These are phyloP conservation scores for Arremon aurantiirostris DNA, from an alignment of 2,797 vertebrate species.

Conservation along the genomic window DNA sequence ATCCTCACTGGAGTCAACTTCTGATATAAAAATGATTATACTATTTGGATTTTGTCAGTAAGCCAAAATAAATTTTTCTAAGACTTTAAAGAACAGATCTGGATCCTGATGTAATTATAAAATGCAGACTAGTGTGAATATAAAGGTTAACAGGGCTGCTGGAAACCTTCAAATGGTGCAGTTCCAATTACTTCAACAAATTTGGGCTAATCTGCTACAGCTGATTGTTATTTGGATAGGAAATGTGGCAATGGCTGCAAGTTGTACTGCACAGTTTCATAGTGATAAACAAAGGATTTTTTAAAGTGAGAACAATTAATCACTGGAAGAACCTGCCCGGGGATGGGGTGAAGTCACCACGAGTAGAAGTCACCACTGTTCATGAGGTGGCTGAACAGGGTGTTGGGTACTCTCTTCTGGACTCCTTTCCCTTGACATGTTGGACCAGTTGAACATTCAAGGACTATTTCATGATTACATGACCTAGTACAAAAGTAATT, in stretches of 20 bases:
- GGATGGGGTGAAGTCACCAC: background rate
- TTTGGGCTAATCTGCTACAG: background rate
- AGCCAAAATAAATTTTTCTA: background rate
- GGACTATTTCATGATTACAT: background rate
- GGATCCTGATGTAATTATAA: background rate
- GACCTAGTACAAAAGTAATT: background rate
- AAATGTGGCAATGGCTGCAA: background rate
- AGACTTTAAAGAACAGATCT: background rate
- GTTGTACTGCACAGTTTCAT: rapidly evolving
- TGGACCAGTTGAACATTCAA: background rate
- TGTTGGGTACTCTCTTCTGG: background rate
- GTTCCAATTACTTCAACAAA: background rate
- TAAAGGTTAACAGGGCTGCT: background rate
- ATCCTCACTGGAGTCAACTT: background rate
- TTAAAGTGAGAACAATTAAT: background rate
- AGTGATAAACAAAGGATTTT: background rate
- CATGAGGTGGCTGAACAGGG: background rate
- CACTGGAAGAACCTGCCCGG: background rate
- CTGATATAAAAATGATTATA: background rate
- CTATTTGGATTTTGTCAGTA: background rate
- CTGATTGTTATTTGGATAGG: background rate
- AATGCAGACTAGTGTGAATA: background rate
- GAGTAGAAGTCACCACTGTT: background rate
- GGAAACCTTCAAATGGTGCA: background rate
- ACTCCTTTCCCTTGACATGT: background rate